These are phyloP conservation scores for Aspidiotus destructor DNA, from an alignment of 2,888 invertebrate species.

Conservation along the genomic window DNA sequence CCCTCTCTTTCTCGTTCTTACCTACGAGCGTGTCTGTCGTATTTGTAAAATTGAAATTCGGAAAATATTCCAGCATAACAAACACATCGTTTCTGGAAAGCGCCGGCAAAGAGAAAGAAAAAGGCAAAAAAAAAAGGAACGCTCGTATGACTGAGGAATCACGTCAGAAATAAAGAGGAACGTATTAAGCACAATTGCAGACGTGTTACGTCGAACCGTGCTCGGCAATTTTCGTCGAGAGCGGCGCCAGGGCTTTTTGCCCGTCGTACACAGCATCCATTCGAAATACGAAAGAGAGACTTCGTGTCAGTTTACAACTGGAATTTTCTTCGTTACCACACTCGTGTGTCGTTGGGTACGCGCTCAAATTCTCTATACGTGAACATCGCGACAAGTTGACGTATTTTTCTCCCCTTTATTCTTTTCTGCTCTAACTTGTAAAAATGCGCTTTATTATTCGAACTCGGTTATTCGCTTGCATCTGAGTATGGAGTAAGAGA, in stretches of 20 bases:
- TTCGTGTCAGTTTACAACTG: constrained; percentile 5
- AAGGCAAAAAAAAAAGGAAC: too few species aligned
- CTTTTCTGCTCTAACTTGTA: background rate
- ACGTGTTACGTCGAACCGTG: constrained; percentile 11
- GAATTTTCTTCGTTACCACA: constrained; percentile 5
- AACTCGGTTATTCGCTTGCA: too few species aligned
- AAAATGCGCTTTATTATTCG: too few species aligned
- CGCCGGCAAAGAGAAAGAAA: too few species aligned
- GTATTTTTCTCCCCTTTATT: too few species aligned
- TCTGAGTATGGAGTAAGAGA: too few species aligned
- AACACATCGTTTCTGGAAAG: too few species aligned
- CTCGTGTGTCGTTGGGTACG: constrained; percentile 1
- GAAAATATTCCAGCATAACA: too few species aligned
- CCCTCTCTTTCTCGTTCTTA: background rate
- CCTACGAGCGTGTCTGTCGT: background rate
- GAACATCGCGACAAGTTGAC: too few species aligned
- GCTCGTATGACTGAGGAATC: background rate
- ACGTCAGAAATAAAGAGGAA: background rate
- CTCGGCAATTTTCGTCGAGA: background rate
- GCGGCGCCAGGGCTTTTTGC: constrained; percentile 24
- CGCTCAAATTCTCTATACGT: background rate
- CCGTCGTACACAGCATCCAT: constrained; percentile 12
- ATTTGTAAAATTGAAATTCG: too few species aligned
- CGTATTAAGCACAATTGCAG: constrained; percentile 9
- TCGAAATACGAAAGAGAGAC: background rate